These are phyloP conservation scores for Drosophila incognita DNA, from an alignment of 2,888 invertebrate species.

Conservation along the genomic window DNA sequence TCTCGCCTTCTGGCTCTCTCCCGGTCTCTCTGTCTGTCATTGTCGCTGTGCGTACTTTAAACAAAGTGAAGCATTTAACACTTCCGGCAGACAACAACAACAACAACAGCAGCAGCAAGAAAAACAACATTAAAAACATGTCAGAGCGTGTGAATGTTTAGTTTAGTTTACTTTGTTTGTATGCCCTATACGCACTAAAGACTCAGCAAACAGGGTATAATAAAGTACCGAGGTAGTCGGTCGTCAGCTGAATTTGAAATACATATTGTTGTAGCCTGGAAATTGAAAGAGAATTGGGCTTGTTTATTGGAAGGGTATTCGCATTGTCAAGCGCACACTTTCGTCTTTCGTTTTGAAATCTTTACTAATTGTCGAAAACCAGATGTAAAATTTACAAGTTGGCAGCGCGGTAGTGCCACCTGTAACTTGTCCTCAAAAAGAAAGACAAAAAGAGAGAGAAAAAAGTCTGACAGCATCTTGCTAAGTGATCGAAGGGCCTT, in stretches of 20 bases:
- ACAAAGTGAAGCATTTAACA: conserved; percentile 81
- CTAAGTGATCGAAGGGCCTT: conserved; percentile 33
- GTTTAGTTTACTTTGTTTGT: conserved; percentile 33
- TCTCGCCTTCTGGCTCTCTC: conserved; percentile 8
- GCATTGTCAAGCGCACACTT: not conserved
- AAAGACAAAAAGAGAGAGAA: not conserved
- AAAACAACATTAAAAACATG: conserved; percentile 41
- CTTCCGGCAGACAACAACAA: conserved; percentile 71
- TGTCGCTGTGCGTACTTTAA: conserved; percentile 65
- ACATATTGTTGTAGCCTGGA: not conserved
- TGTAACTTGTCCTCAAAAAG: conserved; percentile 13
- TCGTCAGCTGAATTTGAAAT: not conserved
- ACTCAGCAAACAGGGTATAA: not conserved
- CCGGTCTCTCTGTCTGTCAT: conserved; percentile 4
- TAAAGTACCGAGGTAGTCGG: not conserved
- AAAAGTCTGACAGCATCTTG: conserved; percentile 6
- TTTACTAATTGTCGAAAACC: not conserved
- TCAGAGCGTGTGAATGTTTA: conserved; percentile 75
- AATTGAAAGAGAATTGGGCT: not conserved
- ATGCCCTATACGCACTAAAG: not conserved
- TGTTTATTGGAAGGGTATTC: not conserved
- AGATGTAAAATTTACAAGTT: not conserved
- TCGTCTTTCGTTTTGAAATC: not conserved
- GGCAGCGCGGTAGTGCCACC: conserved; percentile 40
- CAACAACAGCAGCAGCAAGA: conserved; percentile 37